These are phyloP conservation scores for Gorsachius magnificus DNA, from an alignment of 2,797 vertebrate genomes.

Conservation along the genomic window DNA sequence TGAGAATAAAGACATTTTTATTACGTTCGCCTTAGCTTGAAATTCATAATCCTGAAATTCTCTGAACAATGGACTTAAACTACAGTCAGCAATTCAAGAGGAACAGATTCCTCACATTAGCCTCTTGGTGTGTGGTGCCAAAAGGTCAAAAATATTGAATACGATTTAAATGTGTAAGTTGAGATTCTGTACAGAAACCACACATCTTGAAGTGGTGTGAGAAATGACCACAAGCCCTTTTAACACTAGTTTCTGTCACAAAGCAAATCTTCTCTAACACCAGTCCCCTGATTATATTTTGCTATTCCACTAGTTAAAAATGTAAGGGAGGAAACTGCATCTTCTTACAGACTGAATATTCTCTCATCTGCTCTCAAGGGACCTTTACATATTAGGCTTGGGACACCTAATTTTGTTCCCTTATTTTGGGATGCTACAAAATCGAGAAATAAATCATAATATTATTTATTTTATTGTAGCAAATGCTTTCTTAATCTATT, in stretches of 20 bases:
- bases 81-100: conserved; percentile 71
- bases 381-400: not conserved
- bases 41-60: conserved; percentile 69
- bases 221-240: conserved; percentile 69
- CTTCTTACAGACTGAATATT: not conserved
- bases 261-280: conserved; percentile 47
- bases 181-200: conserved; percentile 55
- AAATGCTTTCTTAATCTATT: conserved; percentile 1
- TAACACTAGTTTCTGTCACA: conserved; percentile 60
- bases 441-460: not conserved
- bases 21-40: not conserved
- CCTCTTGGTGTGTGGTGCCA: conserved; percentile 65
- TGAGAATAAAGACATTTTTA: conserved; percentile 46
- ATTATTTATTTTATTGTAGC: not conserved
- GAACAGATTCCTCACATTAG: conserved; percentile 69
- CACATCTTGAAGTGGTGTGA: conserved; percentile 63
- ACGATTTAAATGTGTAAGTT: conserved; percentile 74
- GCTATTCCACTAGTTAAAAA: conserved; percentile 35
- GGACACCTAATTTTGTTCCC: not conserved
- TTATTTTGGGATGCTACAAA: not conserved
- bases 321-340: conserved; percentile 16
- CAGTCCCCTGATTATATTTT: conserved; percentile 45
- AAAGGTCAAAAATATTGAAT: conserved; percentile 74
- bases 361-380: not conserved
- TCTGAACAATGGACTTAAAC: conserved; percentile 66